phyloP scores from a whole-genome alignment of 2,113 vertebrate species.

The Ictalurus punctatus region DNA sequence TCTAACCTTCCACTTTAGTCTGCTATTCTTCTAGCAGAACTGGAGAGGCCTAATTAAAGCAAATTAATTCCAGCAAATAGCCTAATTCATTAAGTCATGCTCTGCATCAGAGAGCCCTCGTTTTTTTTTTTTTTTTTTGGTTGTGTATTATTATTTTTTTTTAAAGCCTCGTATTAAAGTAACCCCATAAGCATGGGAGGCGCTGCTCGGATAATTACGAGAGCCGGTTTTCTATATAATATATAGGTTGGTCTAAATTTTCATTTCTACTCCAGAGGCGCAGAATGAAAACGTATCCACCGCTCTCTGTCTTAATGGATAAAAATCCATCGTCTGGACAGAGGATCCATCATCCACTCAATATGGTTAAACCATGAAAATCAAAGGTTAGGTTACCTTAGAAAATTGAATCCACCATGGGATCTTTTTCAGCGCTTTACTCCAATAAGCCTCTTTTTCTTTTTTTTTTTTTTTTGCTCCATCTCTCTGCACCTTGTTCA shows the following conservation, averaged over 20 bases:
- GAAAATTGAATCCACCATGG: constrained; percentile 44
- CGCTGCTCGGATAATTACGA: not conserved
- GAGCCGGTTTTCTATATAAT: constrained; percentile 11
- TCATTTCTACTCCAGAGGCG: constrained; percentile 28
- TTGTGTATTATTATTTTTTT: no score
- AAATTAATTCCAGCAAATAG: constrained; percentile 50
- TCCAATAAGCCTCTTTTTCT: constrained; percentile 6
- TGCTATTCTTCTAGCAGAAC: constrained; percentile 34
- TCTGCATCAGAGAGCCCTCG: constrained; percentile 48
- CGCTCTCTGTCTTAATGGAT: constrained; percentile 34
- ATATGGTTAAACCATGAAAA: constrained; percentile 46
- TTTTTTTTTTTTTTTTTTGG: not conserved
- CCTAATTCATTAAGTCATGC: constrained; percentile 49
- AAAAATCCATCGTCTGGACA: constrained; percentile 41
- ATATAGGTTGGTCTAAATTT: constrained; percentile 3
- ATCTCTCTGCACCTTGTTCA: constrained; percentile 4
- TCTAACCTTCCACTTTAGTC: constrained; percentile 45
- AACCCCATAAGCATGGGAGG: not conserved
- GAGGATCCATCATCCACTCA: constrained; percentile 48
- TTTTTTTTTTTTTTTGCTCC: not conserved
- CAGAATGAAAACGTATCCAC: constrained; percentile 41
- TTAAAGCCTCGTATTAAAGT: constrained; percentile 9
- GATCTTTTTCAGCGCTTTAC: not conserved
- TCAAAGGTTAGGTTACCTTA: constrained; percentile 49
- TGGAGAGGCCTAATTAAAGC: constrained; percentile 39